These are phyloP conservation scores for Montipora efflorescens DNA, from an alignment of 64 coral and sea anemone genomes.

Conservation along the genomic window DNA sequence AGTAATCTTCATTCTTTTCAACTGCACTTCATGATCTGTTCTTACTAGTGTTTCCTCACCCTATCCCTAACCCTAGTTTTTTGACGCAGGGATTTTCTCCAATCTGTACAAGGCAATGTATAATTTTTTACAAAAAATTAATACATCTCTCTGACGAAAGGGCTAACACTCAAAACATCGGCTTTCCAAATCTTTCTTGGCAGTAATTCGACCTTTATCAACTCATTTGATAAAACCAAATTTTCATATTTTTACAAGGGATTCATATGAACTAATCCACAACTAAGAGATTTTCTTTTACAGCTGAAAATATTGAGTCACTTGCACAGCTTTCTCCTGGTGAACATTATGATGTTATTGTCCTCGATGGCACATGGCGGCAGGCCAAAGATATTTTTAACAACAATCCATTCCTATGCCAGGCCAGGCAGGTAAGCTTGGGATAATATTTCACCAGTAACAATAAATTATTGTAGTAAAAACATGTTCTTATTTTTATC, in stretches of 20 bases:
- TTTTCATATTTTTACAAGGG: too few species aligned
- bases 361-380: conserved; percentile 95
- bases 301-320: conserved; percentile 86
- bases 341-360: conserved; percentile 80
- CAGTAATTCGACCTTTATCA: too few species aligned
- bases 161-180: too few species aligned
- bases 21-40: too few species aligned
- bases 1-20: too few species aligned
- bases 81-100: neutral
- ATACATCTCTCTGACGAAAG: too few species aligned
- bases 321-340: neutral
- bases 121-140: too few species aligned
- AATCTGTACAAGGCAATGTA: neutral
- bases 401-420: conserved; percentile 66
- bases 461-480: neutral
- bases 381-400: conserved; percentile 87
- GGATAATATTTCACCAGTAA: neutral
- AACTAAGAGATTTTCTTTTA: neutral
- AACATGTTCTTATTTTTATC: too few species aligned
- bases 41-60: too few species aligned
- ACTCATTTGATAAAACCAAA: too few species aligned
- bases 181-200: too few species aligned
- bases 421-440: conserved; percentile 79
- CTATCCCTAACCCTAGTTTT: too few species aligned
- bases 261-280: neutral